Percentiles rank a stretch among this genome's conserved stretches.
phyloP scores from a whole-genome alignment of 1,140 invertebrate species.

The Aphelenchoides avenae region DNA sequence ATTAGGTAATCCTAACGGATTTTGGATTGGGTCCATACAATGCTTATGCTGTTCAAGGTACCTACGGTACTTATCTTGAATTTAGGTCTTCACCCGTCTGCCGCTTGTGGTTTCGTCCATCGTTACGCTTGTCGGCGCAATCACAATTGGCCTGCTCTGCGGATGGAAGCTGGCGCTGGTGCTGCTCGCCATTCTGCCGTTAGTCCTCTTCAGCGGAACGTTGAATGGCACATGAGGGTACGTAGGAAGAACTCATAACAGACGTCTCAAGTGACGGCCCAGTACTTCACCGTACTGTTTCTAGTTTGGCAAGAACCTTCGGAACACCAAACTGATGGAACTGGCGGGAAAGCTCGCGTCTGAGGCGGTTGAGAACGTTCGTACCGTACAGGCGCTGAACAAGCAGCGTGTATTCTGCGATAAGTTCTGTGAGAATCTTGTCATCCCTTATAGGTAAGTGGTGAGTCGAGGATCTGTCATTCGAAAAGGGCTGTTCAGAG shows the following conservation, averaged over 20 bases:
- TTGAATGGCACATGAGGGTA: too few species aligned
- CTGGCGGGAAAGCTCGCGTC: constrained; percentile 63
- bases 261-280: too few species aligned
- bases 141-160: constrained; percentile 60
- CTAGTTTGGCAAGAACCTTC: constrained; percentile 61
- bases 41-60: too few species aligned
- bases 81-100: constrained; percentile 63
- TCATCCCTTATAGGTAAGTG: constrained; percentile 39
- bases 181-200: constrained; percentile 58
- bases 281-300: too few species aligned
- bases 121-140: constrained; percentile 60
- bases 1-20: too few species aligned
- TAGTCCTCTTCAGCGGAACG: constrained; percentile 53
- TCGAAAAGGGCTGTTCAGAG: constrained; percentile 36
- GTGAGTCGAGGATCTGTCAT: too few species aligned
- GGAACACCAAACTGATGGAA: constrained; percentile 62
- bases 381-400: constrained; percentile 55
- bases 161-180: constrained; percentile 62
- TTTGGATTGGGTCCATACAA: too few species aligned
- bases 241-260: too few species aligned
- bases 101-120: constrained; percentile 61
- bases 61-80: too few species aligned
- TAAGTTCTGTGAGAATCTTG: constrained; percentile 49
- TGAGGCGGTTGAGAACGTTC: constrained; percentile 55
- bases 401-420: constrained; percentile 52